Base-by-base conservation (phyloP, 2,113 vertebrate genomes). In the Melanostigma gelatinosum region DNA sequence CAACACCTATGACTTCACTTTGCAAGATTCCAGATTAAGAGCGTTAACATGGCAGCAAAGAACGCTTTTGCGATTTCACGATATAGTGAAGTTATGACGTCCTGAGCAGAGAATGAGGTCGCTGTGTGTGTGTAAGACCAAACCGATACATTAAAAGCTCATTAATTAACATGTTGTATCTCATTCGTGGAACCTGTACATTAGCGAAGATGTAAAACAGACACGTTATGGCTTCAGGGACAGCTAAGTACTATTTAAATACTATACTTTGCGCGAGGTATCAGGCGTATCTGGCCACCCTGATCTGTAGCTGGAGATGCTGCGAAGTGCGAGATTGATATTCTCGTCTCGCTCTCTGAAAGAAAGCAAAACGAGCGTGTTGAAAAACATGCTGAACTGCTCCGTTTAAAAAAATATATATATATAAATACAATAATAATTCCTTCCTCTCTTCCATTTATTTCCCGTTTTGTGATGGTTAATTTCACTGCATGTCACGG, bases 401-500 rank as follows among this genome's bases (percentile, higher is more conserved):
- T 48, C 12, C 18, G 9, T 52, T n/a, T 61, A 13, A 8, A 42
- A n/a, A 40, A 38, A 0, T n/a, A n/a, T n/a, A 1, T 18, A 10
- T 24, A 24, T 24, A 24, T 24, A 24, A 1, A 24, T 29, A 29
- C 29, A 29, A 6, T 34, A 34, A 34, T 34, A 34, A 34, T 34
- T 34, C 34, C 34, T 65, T 10, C 13, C 15, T 34, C 20, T 34
- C 22, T 11, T 27, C 20, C 52, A 15, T 18, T 66, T 66, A 64
- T 71, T 27, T 76, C 4, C 46, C 20, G 27, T 20, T 69, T 54
- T 27, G 24, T 46, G 32, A 27, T 40, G 29, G 9, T 0, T 71
- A 40, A 65, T 76, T 64, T 76, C 48, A 10, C 78, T 62, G 24
- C 10, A 27, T 50, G 40, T 71, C n/a, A 13, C 50, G 40, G 7